Percentiles rank a stretch among this genome's conserved stretches.
These are phyloP conservation scores for Mythimna lalbum DNA, from an alignment of 2,888 invertebrate species.

Conservation along the genomic window DNA sequence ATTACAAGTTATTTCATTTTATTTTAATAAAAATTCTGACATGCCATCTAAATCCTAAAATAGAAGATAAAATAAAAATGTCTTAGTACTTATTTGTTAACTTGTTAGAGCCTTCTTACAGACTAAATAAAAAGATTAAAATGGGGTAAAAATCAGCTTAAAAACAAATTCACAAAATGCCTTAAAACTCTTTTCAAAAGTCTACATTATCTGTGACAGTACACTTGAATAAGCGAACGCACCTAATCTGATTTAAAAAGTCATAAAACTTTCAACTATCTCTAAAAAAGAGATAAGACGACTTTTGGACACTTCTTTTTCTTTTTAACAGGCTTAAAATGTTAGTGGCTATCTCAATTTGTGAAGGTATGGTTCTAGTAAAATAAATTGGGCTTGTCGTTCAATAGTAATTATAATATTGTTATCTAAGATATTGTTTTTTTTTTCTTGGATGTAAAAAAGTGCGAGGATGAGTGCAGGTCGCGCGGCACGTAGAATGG, in stretches of 20 bases:
- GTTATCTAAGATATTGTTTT: no score
- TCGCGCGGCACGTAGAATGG: no score
- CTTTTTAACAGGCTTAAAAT: constrained; percentile 23
- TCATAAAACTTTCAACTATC: constrained; percentile 57
- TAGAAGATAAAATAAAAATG: no score
- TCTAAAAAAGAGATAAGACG: constrained; percentile 43
- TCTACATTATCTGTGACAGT: constrained; percentile 27
- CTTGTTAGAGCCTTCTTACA: neutral
- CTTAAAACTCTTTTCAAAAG: constrained; percentile 6
- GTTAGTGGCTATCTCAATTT: constrained; percentile 1
- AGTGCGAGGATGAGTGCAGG: no score
- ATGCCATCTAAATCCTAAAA: no score
- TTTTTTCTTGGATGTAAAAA: no score
- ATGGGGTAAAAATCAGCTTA: neutral
- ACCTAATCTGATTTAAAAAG: constrained; percentile 54
- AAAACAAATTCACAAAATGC: neutral
- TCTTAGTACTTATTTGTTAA: neutral
- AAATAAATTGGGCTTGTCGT: neutral
- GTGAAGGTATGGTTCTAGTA: neutral
- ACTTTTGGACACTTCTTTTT: constrained; percentile 38
- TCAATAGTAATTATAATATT: no score
- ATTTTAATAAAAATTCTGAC: no score
- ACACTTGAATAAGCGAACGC: constrained; percentile 34
- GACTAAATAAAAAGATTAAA: neutral
- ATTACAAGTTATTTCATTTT: no score